These are phyloP conservation scores for Eristalinus aeneus DNA, from an alignment of 2,888 invertebrate genomes.

Conservation along the genomic window DNA sequence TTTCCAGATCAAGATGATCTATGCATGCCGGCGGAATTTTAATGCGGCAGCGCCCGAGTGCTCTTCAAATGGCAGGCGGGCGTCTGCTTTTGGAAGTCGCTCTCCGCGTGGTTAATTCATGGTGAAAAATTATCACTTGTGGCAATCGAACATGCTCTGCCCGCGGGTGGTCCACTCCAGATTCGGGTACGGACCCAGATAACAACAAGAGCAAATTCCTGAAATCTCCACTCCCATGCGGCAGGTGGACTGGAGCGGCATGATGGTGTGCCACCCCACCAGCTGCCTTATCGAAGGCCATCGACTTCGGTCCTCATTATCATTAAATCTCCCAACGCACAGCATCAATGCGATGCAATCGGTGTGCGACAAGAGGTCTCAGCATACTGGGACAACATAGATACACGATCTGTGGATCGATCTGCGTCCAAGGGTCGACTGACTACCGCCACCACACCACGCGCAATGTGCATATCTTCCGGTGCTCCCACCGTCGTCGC, in stretches of 20 bases:
- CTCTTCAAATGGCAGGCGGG: slow-evolving; percentile 11
- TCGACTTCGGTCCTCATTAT: slow-evolving; percentile 36
- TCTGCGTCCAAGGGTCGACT: slow-evolving; percentile 45
- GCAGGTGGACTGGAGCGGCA: not conserved
- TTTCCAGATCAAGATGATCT: slow-evolving; percentile 46
- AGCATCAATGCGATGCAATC: slow-evolving; percentile 48
- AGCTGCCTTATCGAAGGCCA: slow-evolving; percentile 36
- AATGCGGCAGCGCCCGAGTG: slow-evolving; percentile 11
- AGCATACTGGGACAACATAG: slow-evolving; percentile 47
- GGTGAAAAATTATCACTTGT: slow-evolving; percentile 36
- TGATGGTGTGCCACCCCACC: not conserved
- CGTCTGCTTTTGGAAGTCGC: slow-evolving; percentile 26
- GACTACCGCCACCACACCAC: slow-evolving; percentile 22
- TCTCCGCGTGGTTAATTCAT: not conserved
- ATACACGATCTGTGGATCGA: slow-evolving; percentile 57
- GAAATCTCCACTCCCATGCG: not conserved
- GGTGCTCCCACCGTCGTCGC: slow-evolving; percentile 18
- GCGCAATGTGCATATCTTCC: not conserved
- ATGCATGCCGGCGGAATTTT: slow-evolving; percentile 33
- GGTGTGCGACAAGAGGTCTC: slow-evolving; percentile 49
- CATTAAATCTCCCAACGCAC: slow-evolving; percentile 49
- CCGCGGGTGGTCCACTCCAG: slow-evolving; percentile 15
- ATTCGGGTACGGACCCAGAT: not conserved
- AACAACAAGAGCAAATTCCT: too few species aligned
- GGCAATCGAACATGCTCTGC: not conserved